Base-by-base conservation (phyloP, 2,888 invertebrate genomes). In the Netelia virgata region DNA sequence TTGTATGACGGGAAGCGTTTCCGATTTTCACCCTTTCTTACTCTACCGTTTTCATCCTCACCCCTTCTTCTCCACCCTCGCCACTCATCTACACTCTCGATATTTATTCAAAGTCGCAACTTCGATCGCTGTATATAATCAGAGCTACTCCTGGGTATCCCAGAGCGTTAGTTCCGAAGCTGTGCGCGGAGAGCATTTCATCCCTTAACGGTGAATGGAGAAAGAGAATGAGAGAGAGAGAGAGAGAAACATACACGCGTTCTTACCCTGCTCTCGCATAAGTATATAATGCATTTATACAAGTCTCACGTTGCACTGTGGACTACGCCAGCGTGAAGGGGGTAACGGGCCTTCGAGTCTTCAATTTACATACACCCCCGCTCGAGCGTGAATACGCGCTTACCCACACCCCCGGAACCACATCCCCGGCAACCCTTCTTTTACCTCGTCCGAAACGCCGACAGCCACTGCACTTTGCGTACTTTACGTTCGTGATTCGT, bases 251-350 rank as follows among this genome's bases (percentile, higher is more conserved):
- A 50, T 68, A 72, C 76, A 66, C 47, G 70, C 61, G 50, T 20
- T 53, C 61, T 47, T 50, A 57, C 43, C 55, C 41, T 11, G 5
- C 18, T 41, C 69, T 23, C 47, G 73, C 43, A 63, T 69, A 68
- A 69, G 68, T 68, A 61, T 47, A n/a, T 73, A 77, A 77, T 63
- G 68, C 14, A 78, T 83, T 78, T 74, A 78, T 55, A 83, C 28
- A 72, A 73, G 63, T 63, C 78, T 74, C 83, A 83, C 78, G 83
- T 78, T 78, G 43, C 55, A 57, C 50, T 41, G 50, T 10, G 14
- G 23, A 47, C 47, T 47, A 14, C 14, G 47, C 36, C 41, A 18
- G 36, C 16, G 53, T 47, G 69, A 82, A 53, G 76, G 66, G 6
- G 59, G 76, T 72, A 66, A 63, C 59, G 76, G 64, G 36, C 57